Evolutionary conservation across 2,888 invertebrate species (phyloP).

Genomic region (Heteromurus nitidus): DNA sequence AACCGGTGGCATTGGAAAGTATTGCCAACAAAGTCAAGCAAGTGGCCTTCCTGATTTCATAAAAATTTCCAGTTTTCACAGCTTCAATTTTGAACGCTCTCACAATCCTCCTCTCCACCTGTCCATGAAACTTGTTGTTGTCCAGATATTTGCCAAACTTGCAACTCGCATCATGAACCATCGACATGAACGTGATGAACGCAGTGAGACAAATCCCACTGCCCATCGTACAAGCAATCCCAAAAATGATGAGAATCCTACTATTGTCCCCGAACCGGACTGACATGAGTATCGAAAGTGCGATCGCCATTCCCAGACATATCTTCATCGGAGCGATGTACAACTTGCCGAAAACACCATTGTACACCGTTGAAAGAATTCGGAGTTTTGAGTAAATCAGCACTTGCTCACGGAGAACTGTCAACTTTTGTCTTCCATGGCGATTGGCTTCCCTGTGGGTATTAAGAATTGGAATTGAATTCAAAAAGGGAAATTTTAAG

Average conservation of each 20-base stretch:
- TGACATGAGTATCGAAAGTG: not conserved
- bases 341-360: not conserved
- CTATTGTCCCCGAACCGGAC: not conserved
- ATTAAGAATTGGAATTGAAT: not conserved
- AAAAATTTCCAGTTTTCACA: too few species aligned
- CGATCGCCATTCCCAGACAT: not conserved
- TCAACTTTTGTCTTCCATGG: not conserved
- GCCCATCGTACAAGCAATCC: not conserved
- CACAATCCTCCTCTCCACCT: not conserved
- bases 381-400: slow-evolving; percentile 28
- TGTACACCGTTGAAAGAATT: slow-evolving; percentile 16
- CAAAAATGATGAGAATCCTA: not conserved
- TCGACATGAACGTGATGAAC: slow-evolving; percentile 24
- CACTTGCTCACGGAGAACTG: not conserved
- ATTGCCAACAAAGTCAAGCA: too few species aligned
- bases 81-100: not conserved
- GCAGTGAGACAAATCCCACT: not conserved
- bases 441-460: not conserved
- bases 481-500: not conserved
- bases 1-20: too few species aligned
- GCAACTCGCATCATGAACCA: slow-evolving; percentile 22
- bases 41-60: too few species aligned
- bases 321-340: not conserved
- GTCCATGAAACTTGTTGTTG: not conserved
- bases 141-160: slow-evolving; percentile 1